Percentiles rank a stretch among this genome's conserved stretches.
These are phyloP conservation scores for Nyctibius bracteatus DNA, from an alignment of 2,113 vertebrate species.

Conservation along the genomic window DNA sequence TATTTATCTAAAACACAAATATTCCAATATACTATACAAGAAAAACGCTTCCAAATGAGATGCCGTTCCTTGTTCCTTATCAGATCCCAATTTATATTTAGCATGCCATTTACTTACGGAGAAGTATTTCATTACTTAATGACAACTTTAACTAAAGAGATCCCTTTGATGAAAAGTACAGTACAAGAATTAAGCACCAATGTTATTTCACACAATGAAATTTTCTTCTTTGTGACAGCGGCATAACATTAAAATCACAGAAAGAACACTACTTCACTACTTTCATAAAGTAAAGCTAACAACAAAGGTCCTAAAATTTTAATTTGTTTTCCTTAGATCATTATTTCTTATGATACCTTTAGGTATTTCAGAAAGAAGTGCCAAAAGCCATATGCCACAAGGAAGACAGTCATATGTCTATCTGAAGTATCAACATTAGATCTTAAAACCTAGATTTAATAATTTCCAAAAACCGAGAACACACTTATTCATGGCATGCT, in stretches of 20 bases:
- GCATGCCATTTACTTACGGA: not conserved
- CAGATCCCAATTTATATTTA: not conserved
- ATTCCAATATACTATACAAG: not conserved
- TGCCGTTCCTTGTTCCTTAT: not conserved
- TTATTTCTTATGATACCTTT: not conserved
- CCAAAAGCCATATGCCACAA: slow-evolving; percentile 8
- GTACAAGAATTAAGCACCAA: not conserved
- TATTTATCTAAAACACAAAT: not conserved
- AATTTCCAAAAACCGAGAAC: not conserved
- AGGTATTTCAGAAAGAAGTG: not conserved
- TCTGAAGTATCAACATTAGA: not conserved
- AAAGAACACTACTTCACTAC: not conserved
- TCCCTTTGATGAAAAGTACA: not conserved
- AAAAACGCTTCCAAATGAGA: not conserved
- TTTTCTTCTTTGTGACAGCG: not conserved
- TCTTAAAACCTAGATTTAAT: not conserved
- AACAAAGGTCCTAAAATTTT: not conserved
- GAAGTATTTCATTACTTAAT: not conserved
- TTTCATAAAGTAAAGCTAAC: not conserved
- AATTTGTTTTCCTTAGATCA: not conserved
- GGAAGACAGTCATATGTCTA: not conserved
- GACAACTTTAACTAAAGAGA: not conserved
- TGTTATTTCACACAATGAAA: not conserved
- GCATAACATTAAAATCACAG: not conserved
- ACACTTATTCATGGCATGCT: not conserved